Evolutionary conservation across 2,888 invertebrate species (phyloP), one percentile per base, ranked within the genome.

Genomic region (Ormia ochracea): DNA sequence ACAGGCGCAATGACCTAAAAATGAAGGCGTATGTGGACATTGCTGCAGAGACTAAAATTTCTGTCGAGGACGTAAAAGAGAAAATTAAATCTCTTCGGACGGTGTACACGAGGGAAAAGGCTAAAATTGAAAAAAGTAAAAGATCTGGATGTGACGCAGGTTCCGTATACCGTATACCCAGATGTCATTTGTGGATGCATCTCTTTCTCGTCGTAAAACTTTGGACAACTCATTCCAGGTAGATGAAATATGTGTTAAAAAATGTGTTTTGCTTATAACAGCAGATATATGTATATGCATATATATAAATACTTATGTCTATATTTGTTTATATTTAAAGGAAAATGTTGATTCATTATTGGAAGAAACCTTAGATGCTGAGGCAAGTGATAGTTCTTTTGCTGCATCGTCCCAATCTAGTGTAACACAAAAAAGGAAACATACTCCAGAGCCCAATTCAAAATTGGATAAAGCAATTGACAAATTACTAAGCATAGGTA

Each of bases 401-500:
- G n/a, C n/a, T n/a, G n/a, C n/a, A n/a, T n/a, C n/a, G n/a, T n/a
- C n/a, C n/a, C n/a, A n/a, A n/a, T n/a, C n/a, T n/a, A n/a, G n/a
- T n/a, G n/a, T n/a, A 21, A 50, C 33, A 48, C 48, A 36, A 12
- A 52, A 52, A 5, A 12, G 19, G 33, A 54, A 21, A n/a, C 26
- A 38, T 41, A 38, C 41, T 3, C 23, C 41, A 26, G 38, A 38
- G 14, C 0, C n/a, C 9, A 38, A n/a, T 5, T 14, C 38, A 3
- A 38, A 38, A 14, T 26, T 65, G 33, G 50, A 65, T 50, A 14
- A 41, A 17, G 41, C 41, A 1, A 28, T 66, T 12, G 52, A 41
- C 36, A 38, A 52, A 26, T 5, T 52, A 3, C 50, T 72, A 61
- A 3, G 19, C 4, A 72, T 52, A 1, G 63, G 41, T n/a, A 61